Evolutionary conservation across 1,140 invertebrate genomes (phyloP).

Genomic region (Diplogasteroides magnus): DNA sequence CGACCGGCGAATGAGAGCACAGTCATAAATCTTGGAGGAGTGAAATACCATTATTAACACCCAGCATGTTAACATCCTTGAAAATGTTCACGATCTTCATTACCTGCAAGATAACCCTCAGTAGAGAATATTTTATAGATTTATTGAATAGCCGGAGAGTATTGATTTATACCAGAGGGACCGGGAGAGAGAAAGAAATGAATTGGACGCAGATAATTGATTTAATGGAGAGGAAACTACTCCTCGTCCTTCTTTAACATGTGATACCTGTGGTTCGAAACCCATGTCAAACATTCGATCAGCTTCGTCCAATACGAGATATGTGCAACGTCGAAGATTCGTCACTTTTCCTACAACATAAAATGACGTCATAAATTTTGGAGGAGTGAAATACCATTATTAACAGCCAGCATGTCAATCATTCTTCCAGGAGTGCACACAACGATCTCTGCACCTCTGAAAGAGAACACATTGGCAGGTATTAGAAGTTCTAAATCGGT

Average conservation of each 20-base stretch:
- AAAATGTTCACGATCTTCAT: slow-evolving; percentile 89
- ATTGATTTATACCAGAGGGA: no score
- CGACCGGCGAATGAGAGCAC: no score
- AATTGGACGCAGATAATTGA: no score
- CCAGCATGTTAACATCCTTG: slow-evolving; percentile 99
- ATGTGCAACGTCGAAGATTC: slow-evolving; percentile 65
- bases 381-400: slow-evolving; percentile 95
- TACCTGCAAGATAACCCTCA: slow-evolving; percentile 62
- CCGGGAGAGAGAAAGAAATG: no score
- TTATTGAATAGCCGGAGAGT: no score
- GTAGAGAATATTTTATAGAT: no score
- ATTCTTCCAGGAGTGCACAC: slow-evolving; percentile 85
- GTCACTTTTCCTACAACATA: slow-evolving; percentile 5
- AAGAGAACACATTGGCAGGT: no score
- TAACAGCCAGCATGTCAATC: slow-evolving; percentile 99
- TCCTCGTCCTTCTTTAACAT: no score
- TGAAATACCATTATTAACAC: slow-evolving; percentile 96
- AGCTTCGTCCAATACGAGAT: slow-evolving; percentile 62
- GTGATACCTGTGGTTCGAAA: slow-evolving; percentile 97
- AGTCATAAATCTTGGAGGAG: slow-evolving; percentile 87
- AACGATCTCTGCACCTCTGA: slow-evolving; percentile 63
- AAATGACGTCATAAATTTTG: no score
- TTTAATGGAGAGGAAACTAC: no score
- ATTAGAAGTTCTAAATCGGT: no score
- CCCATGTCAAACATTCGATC: slow-evolving; percentile 96